A percentile compares a stretch with the other conserved stretches of the same genome.
Conservation (phyloP, 1,140 invertebrate species). For the Trichoplusia ni region DNA sequence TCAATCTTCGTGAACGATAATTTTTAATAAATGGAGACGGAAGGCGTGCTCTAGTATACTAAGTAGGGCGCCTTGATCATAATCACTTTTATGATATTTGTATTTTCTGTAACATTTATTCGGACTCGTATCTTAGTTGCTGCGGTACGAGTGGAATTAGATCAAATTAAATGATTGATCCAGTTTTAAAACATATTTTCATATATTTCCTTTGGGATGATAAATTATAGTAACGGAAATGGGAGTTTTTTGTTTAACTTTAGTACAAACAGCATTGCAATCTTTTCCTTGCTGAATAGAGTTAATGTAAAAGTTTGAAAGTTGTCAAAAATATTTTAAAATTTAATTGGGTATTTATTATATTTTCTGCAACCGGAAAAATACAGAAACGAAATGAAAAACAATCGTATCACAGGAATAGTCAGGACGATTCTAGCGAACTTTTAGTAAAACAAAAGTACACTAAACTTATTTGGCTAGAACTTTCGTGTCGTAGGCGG, state of each 20-base stretch:
- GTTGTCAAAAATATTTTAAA: too few relatives aligned
- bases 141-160: background rate
- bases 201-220: too few relatives aligned
- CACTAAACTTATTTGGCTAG: constrained; percentile 3
- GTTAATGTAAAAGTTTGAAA: background rate
- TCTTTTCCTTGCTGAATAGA: background rate
- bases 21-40: constrained; percentile 8
- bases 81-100: background rate
- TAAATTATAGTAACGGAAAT: too few relatives aligned
- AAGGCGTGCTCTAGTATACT: background rate
- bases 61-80: background rate
- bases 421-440: too few relatives aligned
- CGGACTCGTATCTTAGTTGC: background rate
- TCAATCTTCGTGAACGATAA: constrained; percentile 4
- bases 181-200: too few relatives aligned
- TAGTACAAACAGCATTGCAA: background rate
- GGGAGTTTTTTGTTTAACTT: background rate
- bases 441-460: background rate
- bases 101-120: background rate
- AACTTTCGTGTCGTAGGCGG: constrained; percentile 5
- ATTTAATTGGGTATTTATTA: too few relatives aligned
- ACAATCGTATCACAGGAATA: too few relatives aligned
- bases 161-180: too few relatives aligned
- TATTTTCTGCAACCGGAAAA: too few relatives aligned
- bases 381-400: too few relatives aligned